Base-by-base conservation (phyloP, 2,797 vertebrate genomes). In the Siniperca undulata region DNA sequence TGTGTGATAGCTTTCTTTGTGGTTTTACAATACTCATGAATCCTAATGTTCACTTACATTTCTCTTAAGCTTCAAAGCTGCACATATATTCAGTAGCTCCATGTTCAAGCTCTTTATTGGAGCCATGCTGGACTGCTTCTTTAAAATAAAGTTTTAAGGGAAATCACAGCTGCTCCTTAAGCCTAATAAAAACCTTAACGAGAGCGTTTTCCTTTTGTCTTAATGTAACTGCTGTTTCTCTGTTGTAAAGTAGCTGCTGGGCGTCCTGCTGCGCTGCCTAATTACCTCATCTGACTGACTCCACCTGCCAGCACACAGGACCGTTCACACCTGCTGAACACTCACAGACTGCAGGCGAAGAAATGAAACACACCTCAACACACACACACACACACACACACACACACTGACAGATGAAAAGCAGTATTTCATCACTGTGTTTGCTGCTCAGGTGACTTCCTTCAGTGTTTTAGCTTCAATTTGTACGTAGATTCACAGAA, bases 251-350 rank as follows among this genome's bases (percentile, higher is more conserved):
- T 19, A 22, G 55, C 44, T 27, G 59, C 72, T 27, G 59, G 27
- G 48, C 48, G 27, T 74, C 59, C 59, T 9, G 61, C 74, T 30
- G 55, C 11, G 56, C 65, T 10, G 30, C 44, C 74, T 77, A 27
- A 69, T 77, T 40, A 52, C 65, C 40, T 27, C 74, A 68, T 52
- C 55, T 60, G 55, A 30, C 50, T 7, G 22, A 50, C 42, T 59
- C 42, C 52, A 68, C 53, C 64, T 40, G 65, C 13, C 64, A 34
- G 53, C 40, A 19, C 34, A 22, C 20, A 3, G 70, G 5, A 5
- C 71, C 1, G 44, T 20, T 62, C 46, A 48, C 64, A 76, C 52
- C 64, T 67, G 74, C 53, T 36, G 3, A 56, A n/a, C 62, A 56
- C 6, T 46, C 50, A 30, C 36, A 27, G 30, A 12, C 46, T 40